Base-by-base conservation (phyloP, 2,888 invertebrate genomes). In the Anoncus sp. region DNA sequence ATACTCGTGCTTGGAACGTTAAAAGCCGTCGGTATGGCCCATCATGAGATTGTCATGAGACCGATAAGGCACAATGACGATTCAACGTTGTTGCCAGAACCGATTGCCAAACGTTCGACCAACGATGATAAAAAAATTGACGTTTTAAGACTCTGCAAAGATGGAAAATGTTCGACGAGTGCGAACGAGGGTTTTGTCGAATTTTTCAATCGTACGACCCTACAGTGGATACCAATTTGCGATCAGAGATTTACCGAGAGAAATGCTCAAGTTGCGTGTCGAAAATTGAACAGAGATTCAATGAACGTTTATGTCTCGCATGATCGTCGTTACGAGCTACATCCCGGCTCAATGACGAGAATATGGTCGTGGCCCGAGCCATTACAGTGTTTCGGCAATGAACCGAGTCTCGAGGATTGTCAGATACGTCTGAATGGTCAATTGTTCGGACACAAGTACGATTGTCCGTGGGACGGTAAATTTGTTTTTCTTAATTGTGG, bases 361-460 rank as follows among this genome's bases (percentile, higher is more conserved):
- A 96, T 98, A 84, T 97, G 98, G 95, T 97, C 97, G 0, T 99
- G 98, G 97, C 97, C 98, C 0, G 98, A 98, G 90, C 98, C 98
- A 0, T 91, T 98, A 57, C 97, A 94, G 83, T 96, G 96, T 85
- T 94, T 94, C 27, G 97, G 96, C 0, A 95, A 94, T 65, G 97
- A 97, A 91, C 92, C 93, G 18, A 93, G 93, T 65, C 94, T 97
- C 83, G 96, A 96, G 87, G 95, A 96, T n/a, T 97, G 97, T 87
- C 96, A 96, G 14, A 96, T 98, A 62, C 93, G 98, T 81, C 92
- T 98, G 40, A 98, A 98, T 89, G 98, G 98, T 0, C 97, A 98
- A 88, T 93, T 97, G 4, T 97, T 96, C 85, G 97, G 97, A 0
- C 96, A 97, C 83, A 93, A 95, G 70, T 96, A 97, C 89, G 95